Percentiles rank a stretch among this genome's conserved stretches.
phyloP scores from a whole-genome alignment of 1,140 invertebrate species.

The Chionoecetes opilio region DNA sequence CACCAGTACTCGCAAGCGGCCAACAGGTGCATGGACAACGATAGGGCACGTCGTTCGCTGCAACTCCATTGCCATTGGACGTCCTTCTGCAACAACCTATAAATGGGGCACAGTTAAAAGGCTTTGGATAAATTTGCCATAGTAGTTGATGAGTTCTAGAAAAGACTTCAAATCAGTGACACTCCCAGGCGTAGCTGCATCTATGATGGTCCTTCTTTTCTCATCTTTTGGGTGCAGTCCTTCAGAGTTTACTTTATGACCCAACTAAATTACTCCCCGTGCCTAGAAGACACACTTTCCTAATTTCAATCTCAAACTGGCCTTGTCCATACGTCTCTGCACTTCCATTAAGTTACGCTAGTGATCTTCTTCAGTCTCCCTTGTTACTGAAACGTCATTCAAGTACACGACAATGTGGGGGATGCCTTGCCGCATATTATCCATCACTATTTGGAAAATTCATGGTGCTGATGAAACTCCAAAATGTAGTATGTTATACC shows the following conservation, averaged over 20 bases:
- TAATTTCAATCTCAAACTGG: slow-evolving; percentile 13
- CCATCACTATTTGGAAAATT: slow-evolving; percentile 52
- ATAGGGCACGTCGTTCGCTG: no score
- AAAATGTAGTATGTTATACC: neutral
- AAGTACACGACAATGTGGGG: neutral
- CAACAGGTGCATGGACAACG: no score
- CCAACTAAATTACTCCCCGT: neutral
- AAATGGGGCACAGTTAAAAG: slow-evolving; percentile 23
- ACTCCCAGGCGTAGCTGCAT: neutral
- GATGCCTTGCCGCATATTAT: slow-evolving; percentile 34
- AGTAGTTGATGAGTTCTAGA: neutral
- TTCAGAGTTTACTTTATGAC: slow-evolving; percentile 36
- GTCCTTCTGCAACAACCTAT: slow-evolving; percentile 43
- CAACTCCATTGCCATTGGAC: slow-evolving; percentile 33
- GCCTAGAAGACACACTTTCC: slow-evolving; percentile 43
- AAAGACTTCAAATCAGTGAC: slow-evolving; percentile 19
- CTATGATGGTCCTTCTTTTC: neutral
- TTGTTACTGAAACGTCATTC: no score
- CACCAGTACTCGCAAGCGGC: no score
- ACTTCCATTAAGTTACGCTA: slow-evolving; percentile 18
- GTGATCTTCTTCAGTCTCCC: slow-evolving; percentile 35
- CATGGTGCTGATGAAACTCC: slow-evolving; percentile 38
- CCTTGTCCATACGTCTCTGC: neutral
- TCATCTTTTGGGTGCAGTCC: slow-evolving; percentile 18
- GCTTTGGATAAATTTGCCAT: neutral